These are phyloP conservation scores for Panthera leo DNA, from an alignment of 2,113 vertebrate genomes.

Conservation along the genomic window DNA sequence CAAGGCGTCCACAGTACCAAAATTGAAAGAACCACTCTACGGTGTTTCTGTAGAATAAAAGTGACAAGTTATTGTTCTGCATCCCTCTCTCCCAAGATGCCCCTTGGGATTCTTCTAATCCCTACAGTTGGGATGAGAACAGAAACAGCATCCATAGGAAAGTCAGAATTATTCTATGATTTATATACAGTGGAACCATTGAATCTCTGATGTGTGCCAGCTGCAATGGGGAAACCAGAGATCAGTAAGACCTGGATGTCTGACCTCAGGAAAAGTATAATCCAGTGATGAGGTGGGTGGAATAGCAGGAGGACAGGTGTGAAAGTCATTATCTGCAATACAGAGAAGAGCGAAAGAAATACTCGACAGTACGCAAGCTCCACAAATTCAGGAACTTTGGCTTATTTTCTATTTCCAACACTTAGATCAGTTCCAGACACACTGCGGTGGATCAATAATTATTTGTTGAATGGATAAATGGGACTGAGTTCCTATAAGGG, in stretches of 20 bases:
- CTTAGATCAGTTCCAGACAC: not conserved
- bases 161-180: not conserved
- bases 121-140: not conserved
- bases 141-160: not conserved
- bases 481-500: not conserved
- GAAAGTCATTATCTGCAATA: not conserved
- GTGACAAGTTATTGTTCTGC: not conserved
- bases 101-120: not conserved
- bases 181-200: not conserved
- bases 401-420: not conserved
- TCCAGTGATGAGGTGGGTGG: fast-evolving
- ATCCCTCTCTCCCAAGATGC: not conserved
- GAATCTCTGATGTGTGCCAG: not conserved
- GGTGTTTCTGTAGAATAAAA: not conserved
- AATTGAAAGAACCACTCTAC: fast-evolving
- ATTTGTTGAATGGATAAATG: not conserved
- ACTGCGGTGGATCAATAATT: not conserved
- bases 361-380: not conserved
- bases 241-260: not conserved
- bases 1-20: not conserved
- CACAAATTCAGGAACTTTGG: not conserved
- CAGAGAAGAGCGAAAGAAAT: not conserved
- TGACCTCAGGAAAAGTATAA: not conserved
- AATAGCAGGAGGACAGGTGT: not conserved
- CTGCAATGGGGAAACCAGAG: not conserved